phyloP scores from a whole-genome alignment of 1,140 invertebrate genomes.

The Macrosteles quadrilineatus region DNA sequence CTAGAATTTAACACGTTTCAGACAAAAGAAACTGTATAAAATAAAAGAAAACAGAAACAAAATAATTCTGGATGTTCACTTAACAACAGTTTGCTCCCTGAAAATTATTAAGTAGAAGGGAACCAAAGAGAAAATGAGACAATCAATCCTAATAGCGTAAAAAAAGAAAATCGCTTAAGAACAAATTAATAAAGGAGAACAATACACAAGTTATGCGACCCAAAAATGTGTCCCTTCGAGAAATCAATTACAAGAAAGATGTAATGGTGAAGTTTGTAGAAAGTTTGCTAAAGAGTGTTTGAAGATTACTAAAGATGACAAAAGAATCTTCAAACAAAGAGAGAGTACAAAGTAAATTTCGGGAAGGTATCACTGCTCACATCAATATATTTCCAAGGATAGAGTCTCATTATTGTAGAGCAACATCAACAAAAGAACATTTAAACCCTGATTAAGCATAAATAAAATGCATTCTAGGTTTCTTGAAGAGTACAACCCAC shows the following conservation, averaged over 20 bases:
- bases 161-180: slow-evolving; percentile 7
- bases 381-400: background rate
- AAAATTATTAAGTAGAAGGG: background rate
- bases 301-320: background rate
- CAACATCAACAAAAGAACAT: slow-evolving; percentile 3
- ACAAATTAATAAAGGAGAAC: background rate
- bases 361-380: background rate
- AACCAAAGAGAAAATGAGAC: background rate
- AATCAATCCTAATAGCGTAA: background rate
- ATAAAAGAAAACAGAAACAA: background rate
- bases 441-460: background rate
- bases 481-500: slow-evolving; percentile 2
- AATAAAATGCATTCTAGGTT: slow-evolving; percentile 11
- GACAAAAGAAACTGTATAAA: background rate
- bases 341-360: no score
- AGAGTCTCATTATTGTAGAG: slow-evolving; percentile 1
- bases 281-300: slow-evolving; percentile 13
- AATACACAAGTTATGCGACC: background rate
- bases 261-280: background rate
- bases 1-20: background rate
- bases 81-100: background rate
- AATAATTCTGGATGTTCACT: background rate
- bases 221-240: background rate
- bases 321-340: no score
- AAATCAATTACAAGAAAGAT: background rate